phyloP scores from a whole-genome alignment of 2,797 vertebrate genomes.

The Eupleurogrammus muticus region DNA sequence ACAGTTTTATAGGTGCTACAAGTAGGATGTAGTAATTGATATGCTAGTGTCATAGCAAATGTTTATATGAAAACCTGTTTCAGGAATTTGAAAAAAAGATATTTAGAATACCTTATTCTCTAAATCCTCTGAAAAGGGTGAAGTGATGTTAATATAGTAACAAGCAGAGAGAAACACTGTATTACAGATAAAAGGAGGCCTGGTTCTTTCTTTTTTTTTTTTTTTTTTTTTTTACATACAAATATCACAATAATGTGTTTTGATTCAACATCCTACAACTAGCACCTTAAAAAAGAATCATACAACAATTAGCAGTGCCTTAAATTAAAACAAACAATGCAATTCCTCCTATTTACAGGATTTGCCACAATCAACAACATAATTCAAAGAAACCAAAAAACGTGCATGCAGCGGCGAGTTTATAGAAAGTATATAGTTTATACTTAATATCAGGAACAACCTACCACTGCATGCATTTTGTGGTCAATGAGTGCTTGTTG shows the following conservation, averaged over 20 bases:
- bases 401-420: conserved; percentile 54
- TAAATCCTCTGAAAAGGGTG: not conserved
- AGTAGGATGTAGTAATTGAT: conserved; percentile 33
- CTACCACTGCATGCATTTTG: conserved; percentile 62
- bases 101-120: not conserved
- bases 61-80: not conserved
- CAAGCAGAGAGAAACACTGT: conserved; percentile 5
- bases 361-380: conserved; percentile 55
- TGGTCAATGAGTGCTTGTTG: conserved; percentile 42
- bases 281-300: conserved; percentile 59
- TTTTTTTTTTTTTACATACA: conserved; percentile 7
- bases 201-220: conserved; percentile 5
- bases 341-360: conserved; percentile 51
- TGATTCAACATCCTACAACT: conserved; percentile 41
- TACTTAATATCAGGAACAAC: conserved; percentile 44
- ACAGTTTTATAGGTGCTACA: conserved; percentile 53
- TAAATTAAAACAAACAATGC: conserved; percentile 46
- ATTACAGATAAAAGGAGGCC: conserved; percentile 1
- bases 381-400: conserved; percentile 46
- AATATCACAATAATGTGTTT: conserved; percentile 17
- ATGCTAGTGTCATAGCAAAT: conserved; percentile 14
- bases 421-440: conserved; percentile 15
- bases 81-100: conserved; percentile 6
- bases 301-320: conserved; percentile 31
- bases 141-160: not conserved